phyloP scores from a whole-genome alignment of 1,140 invertebrate genomes.

The Phortica variegata region DNA sequence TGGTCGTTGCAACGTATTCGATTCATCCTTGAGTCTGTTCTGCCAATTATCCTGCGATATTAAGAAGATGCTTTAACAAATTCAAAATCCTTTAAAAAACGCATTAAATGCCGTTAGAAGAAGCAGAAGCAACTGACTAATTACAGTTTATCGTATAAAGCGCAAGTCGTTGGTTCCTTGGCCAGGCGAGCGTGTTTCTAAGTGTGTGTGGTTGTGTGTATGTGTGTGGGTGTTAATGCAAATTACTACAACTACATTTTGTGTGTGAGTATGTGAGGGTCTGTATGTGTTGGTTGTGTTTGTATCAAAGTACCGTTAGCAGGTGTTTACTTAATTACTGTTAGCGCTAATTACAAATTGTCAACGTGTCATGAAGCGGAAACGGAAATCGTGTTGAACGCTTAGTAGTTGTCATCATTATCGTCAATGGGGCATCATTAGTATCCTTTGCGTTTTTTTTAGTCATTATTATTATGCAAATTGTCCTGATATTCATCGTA shows the following conservation, averaged over 20 bases:
- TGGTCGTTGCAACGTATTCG: constrained; percentile 43
- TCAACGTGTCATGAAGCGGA: constrained; percentile 37
- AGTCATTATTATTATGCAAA: constrained; percentile 56
- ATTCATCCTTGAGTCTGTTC: constrained; percentile 48
- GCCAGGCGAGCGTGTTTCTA: constrained; percentile 29
- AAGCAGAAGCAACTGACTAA: too few relatives aligned
- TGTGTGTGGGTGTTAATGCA: constrained; percentile 9
- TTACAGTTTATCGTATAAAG: too few relatives aligned
- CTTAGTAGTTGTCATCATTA: constrained; percentile 22
- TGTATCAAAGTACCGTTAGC: constrained; percentile 14
- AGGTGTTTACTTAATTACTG: constrained; percentile 46
- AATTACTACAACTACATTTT: neutral
- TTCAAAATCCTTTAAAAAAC: constrained; percentile 14
- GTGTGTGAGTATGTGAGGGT: constrained; percentile 8
- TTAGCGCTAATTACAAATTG: constrained; percentile 51
- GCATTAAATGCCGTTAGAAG: constrained; percentile 10
- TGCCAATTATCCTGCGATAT: constrained; percentile 43
- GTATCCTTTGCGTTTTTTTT: constrained; percentile 31
- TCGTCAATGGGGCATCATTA: too few relatives aligned
- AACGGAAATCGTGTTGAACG: constrained; percentile 37
- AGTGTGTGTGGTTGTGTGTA: constrained; percentile 10
- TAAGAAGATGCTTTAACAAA: constrained; percentile 9
- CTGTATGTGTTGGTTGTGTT: neutral
- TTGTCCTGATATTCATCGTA: constrained; percentile 58
- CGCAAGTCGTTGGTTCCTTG: too few relatives aligned